Evolutionary conservation across 2,113 vertebrate species (phyloP), one percentile per base, ranked within the genome.

Genomic region (Thalassoma bifasciatum): DNA sequence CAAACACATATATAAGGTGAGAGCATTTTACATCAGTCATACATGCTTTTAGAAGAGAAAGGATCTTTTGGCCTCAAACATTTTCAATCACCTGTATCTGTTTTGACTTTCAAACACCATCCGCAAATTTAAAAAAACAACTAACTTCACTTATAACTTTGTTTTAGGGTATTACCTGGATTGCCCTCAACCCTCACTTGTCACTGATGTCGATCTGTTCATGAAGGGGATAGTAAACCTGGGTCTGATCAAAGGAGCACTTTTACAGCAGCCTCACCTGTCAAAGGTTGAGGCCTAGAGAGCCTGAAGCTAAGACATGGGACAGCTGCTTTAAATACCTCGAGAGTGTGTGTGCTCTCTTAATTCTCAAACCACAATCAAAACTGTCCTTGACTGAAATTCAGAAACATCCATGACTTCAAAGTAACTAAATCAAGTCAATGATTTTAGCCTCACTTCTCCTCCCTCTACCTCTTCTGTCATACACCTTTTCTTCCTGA

Each of bases 211-310:
- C 77, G 64, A 30, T 68, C 61, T 42, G 8, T 51, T 44, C 11
- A 24, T 68, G 75, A 66, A 26, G 26, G 58, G 24, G 52, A 71
- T 37, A 23, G 65, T 81, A 69, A 83, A 42, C 56, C 59, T 53
- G 38, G 21, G 51, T 23, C 37, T 73, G 62, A 82, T 83, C 80
- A 86, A 80, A 87, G 74, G 47, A 66, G 0, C 42, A 63, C 24
- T 30, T 30, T 30, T 30, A 69, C 69, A 40, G 38, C 62, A 58
- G 66, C 34, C 81, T 72, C 59, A 75, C 68, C 78, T 79, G 84
- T 66, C 74, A 73, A 47, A 79, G 75, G 62, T 67, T 66, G 49
- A 72, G 23, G 68, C 40, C 16, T 57, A 10, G 0, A 76, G 1
- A 61, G 50, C 66, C 57, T 81, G 66, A 57, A 77, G 84, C 76